Conservation (phyloP, 2,888 invertebrate species). For the Malacosoma neustria region DNA sequence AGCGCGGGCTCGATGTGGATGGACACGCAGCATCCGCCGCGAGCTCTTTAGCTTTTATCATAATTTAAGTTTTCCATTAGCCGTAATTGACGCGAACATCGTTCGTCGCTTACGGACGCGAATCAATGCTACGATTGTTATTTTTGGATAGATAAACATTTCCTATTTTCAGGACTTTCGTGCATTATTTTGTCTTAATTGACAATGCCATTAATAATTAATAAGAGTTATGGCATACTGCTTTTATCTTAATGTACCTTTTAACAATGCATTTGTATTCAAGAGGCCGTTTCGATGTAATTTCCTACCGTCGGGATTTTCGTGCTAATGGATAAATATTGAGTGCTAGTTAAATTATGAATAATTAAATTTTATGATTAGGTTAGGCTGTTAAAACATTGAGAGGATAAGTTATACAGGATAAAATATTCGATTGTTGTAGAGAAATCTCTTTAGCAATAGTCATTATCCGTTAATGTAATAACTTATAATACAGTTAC, state of each 20-base stretch:
- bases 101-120: slow-evolving; percentile 68
- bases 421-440: not conserved
- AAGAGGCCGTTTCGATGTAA: slow-evolving; percentile 58
- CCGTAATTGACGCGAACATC: slow-evolving; percentile 72
- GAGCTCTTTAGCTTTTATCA: slow-evolving; percentile 68
- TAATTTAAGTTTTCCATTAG: slow-evolving; percentile 75
- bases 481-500: too few species aligned
- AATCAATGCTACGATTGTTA: slow-evolving; percentile 58
- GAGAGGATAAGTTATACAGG: not conserved
- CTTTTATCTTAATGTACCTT: slow-evolving; percentile 69
- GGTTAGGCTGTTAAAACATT: not conserved
- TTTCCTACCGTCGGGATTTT: slow-evolving; percentile 47
- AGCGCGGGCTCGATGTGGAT: slow-evolving; percentile 16
- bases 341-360: slow-evolving; percentile 46
- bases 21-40: slow-evolving; percentile 49
- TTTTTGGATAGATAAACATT: slow-evolving; percentile 67
- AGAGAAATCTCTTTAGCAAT: not conserved
- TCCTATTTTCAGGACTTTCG: slow-evolving; percentile 59
- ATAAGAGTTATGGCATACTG: slow-evolving; percentile 62
- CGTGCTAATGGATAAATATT: slow-evolving; percentile 60
- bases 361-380: slow-evolving; percentile 29
- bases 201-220: slow-evolving; percentile 68
- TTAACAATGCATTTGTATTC: slow-evolving; percentile 62
- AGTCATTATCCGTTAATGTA: not conserved
- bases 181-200: slow-evolving; percentile 58